These are phyloP conservation scores for Harpalus rufipes DNA, from an alignment of 2,888 invertebrate species.

Conservation along the genomic window DNA sequence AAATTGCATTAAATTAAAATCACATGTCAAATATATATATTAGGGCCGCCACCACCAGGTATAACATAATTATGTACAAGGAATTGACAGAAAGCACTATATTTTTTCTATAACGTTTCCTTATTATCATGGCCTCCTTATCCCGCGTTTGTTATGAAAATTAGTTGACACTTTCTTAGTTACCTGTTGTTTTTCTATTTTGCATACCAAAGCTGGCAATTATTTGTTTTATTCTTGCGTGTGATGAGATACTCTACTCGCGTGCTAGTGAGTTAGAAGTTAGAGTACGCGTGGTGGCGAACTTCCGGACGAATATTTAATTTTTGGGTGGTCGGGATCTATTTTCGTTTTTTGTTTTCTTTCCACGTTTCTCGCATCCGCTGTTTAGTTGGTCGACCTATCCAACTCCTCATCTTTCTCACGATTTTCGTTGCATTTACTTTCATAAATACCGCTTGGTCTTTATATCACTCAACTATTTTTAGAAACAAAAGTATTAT, in stretches of 20 bases:
- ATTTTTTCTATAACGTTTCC: too few relatives aligned
- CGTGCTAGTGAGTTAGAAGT: neutral
- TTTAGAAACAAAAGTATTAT: slow-evolving; percentile 35
- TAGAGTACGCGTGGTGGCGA: slow-evolving; percentile 49
- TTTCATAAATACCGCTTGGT: slow-evolving; percentile 42
- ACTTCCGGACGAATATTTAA: slow-evolving; percentile 65
- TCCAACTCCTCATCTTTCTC: slow-evolving; percentile 62
- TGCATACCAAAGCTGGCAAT: slow-evolving; percentile 64
- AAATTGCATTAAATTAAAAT: too few relatives aligned
- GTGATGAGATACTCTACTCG: neutral
- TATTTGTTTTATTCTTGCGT: slow-evolving; percentile 52
- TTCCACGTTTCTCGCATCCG: slow-evolving; percentile 65
- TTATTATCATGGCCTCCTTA: slow-evolving; percentile 52
- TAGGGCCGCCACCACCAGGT: too few relatives aligned
- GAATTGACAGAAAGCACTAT: too few relatives aligned
- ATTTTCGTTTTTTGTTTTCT: slow-evolving; percentile 60
- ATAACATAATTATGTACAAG: too few relatives aligned
- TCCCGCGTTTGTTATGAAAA: slow-evolving; percentile 63
- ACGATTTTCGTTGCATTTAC: slow-evolving; percentile 56
- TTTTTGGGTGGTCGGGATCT: slow-evolving; percentile 64
- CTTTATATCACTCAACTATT: slow-evolving; percentile 44
- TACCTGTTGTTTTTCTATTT: slow-evolving; percentile 66
- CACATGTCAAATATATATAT: too few relatives aligned
- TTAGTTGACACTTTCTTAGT: slow-evolving; percentile 61
- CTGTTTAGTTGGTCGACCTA: slow-evolving; percentile 53